These are phyloP conservation scores for Rachycentron canadum DNA, from an alignment of 2,797 vertebrate species.

Conservation along the genomic window DNA sequence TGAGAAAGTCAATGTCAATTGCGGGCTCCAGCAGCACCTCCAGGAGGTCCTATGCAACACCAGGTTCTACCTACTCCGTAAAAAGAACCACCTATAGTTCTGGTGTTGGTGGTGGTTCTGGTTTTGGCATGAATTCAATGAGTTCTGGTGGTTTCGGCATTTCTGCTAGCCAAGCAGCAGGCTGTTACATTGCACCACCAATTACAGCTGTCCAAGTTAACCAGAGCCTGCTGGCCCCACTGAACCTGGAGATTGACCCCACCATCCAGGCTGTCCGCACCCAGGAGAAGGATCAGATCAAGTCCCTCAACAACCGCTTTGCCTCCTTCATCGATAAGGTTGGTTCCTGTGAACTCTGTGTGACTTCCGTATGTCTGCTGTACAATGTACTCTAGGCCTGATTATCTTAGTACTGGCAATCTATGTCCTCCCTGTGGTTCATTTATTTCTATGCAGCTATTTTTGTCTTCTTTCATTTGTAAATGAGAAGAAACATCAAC, in stretches of 20 bases:
- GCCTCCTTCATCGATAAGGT: slow-evolving; percentile 98
- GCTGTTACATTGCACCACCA: not conserved
- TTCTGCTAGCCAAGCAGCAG: slow-evolving; percentile 4
- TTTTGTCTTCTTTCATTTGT: not conserved
- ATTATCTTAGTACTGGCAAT: not conserved
- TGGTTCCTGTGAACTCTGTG: slow-evolving; percentile 44
- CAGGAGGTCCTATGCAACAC: slow-evolving; percentile 21
- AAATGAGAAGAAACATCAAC: not conserved
- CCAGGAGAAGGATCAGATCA: slow-evolving; percentile 98
- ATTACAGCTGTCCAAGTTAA: slow-evolving; percentile 92
- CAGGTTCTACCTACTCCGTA: slow-evolving; percentile 17
- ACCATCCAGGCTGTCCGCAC: slow-evolving; percentile 89
- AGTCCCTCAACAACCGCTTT: slow-evolving; percentile 96
- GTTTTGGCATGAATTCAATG: not conserved
- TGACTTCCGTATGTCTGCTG: not conserved
- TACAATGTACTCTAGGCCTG: not conserved
- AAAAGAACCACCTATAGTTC: not conserved
- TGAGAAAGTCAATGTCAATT: slow-evolving; percentile 42
- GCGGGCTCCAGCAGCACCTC: rapidly evolving
- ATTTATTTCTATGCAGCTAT: not conserved
- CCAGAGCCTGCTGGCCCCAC: slow-evolving; percentile 89
- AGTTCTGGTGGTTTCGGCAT: not conserved
- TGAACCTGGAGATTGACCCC: slow-evolving; percentile 91
- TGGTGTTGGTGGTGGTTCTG: not conserved
- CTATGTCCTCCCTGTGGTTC: not conserved